Evolutionary conservation across 2,797 vertebrate genomes (phyloP).

Genomic region (Gallinago solitaria): DNA sequence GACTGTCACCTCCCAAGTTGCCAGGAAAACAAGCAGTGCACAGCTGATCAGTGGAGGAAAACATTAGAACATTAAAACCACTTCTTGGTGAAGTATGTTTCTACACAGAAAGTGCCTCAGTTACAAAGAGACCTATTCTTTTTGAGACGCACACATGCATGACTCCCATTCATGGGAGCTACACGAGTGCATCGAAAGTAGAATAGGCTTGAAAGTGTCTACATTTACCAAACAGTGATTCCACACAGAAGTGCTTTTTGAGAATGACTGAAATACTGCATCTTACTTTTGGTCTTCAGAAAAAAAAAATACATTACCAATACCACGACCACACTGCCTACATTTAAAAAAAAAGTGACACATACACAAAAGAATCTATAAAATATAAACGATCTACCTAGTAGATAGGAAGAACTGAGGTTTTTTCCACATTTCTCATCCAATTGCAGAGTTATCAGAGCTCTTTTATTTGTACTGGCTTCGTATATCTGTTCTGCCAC

Average conservation of each 20-base stretch:
- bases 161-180: conserved; percentile 17
- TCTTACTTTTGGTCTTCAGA: conserved; percentile 24
- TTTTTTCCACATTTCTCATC: background rate
- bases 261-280: background rate
- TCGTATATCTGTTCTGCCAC: background rate
- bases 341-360: background rate
- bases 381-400: background rate
- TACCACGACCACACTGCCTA: accelerated
- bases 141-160: background rate
- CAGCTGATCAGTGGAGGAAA: background rate
- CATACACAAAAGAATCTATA: background rate
- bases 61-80: background rate
- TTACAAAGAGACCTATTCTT: conserved; percentile 14
- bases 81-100: background rate
- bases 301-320: background rate
- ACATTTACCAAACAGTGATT: background rate
- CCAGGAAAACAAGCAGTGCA: conserved; percentile 6
- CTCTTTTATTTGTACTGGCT: background rate
- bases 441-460: background rate
- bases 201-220: conserved; percentile 10
- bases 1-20: background rate
- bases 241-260: background rate
- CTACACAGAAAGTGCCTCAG: background rate
- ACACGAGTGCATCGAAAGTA: background rate
- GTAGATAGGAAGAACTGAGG: background rate